Conservation (phyloP, 2,888 invertebrate species). For the Palloptera scutellata region DNA sequence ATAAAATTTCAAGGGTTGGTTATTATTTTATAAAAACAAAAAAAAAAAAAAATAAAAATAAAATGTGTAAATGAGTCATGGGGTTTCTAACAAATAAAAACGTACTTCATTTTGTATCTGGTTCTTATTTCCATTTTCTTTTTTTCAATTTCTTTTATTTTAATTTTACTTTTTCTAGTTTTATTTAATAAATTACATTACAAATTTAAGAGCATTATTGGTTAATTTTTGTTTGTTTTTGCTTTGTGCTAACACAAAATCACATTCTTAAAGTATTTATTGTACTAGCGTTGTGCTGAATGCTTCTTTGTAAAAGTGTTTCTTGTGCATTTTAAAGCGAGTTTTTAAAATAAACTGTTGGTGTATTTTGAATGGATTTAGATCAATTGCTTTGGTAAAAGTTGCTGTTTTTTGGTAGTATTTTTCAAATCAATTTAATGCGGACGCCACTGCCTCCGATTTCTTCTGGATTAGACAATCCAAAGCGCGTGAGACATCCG, state of each 20-base stretch:
- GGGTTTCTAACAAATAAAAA: not conserved
- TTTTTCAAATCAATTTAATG: conserved; percentile 31
- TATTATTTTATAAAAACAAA: no score
- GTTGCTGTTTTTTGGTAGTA: not conserved
- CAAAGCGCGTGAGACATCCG: conserved; percentile 71
- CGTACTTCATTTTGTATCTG: not conserved
- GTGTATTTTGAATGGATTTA: not conserved
- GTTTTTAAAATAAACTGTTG: not conserved
- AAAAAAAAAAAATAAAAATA: no score
- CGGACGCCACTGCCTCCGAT: conserved; percentile 44
- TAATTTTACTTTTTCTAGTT: conserved; percentile 13
- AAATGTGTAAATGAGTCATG: no score
- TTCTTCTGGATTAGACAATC: conserved; percentile 66
- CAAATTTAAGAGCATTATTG: conserved; percentile 27
- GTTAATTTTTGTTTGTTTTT: conserved; percentile 16
- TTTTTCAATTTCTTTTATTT: conserved; percentile 6
- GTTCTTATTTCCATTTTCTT: conserved; percentile 1
- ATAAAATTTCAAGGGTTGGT: not conserved
- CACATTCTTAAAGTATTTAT: no score
- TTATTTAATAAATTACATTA: conserved; percentile 18
- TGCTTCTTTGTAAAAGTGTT: no score
- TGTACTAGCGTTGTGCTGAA: no score
- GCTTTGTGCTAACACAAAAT: conserved; percentile 5
- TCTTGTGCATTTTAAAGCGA: no score
- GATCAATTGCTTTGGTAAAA: conserved; percentile 21